Base-by-base conservation (phyloP, 2,888 invertebrate genomes). In the Macrophya alboannulata region DNA sequence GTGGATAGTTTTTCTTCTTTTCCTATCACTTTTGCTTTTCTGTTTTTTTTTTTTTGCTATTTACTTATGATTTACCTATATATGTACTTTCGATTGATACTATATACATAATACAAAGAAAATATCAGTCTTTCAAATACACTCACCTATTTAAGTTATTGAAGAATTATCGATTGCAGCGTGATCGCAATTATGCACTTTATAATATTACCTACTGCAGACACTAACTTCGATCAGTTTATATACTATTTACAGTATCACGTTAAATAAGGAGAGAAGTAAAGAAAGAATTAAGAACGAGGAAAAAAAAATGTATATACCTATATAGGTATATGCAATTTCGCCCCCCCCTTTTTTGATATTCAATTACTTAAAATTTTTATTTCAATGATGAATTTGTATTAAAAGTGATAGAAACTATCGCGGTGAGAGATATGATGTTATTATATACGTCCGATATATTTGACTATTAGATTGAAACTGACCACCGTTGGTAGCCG, bases 391-490 rank as follows among this genome's bases (percentile, higher is more conserved):
- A 31, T 3, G 3, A 3, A 31, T 31, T 31, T 31, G 31, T 31
- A 31, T 31, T 31, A 31, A 31, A 31, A 31, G n/a, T 31, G 31
- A 31, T 31, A 31, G 31, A 31, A 31, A 31, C 31, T 31, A 1
- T 31, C 3, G 1, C 3, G 31, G 31, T 31, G 3, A 2, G 3
- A 31, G 31, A 31, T 31, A 31, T 31, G 31, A 31, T 3, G 31
- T 31, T 31, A 31, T 31, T 31, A 31, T 12, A 9, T 45, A 48
- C 74, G 74, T 74, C 12, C 74, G 74, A 48, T 8, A 43, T 45
- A 74, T 45, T 74, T 45, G 74, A 21, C 45, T 21, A 10, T 74
- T 15, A 8, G 45, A 74, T 74, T 74, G 25, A 74, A 43, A 74
- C 74, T 74, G 79, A 12, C 62, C n/a, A 55, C 55, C 55, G 55